Evolutionary conservation across 2,888 invertebrate genomes (phyloP), one percentile per base, ranked within the genome.

Genomic region (Diarsia rubi): DNA sequence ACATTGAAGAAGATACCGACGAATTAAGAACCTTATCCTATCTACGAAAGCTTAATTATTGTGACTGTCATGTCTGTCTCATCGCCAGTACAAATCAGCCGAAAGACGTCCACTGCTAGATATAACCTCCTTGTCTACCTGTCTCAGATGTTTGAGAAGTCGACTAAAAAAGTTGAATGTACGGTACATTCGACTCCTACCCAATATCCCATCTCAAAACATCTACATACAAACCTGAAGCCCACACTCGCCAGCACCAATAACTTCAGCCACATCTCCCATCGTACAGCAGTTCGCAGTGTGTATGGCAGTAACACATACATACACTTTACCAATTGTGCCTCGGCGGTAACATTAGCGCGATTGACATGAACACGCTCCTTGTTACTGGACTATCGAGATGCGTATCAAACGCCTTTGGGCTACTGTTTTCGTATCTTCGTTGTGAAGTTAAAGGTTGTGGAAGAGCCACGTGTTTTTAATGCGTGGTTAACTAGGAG

Each of bases 311-410:
- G 86, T 75, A 78, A 80, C 83, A 82, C 82, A 83, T 83, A 84
- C 88, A 83, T 79, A 78, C 88, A 78, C 82, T 84, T 86, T 84
- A 85, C 87, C 88, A 85, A 88, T 88, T 89, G 88, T 88, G 88
- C 84, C 82, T 87, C 86, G 86, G 78, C 83, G 83, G 84, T 84
- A 90, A 93, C 94, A 95, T 95, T 96, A 96, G 95, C 93, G 82
- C 92, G 95, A 95, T 94, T 95, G 96, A 96, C 96, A 93, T 92
- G 91, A 91, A 95, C 96, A 96, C 88, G 95, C 92, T 68, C 92
- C 95, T 96, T 95, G 95, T 96, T 96, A 95, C 95, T 92, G 89
- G 88, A 85, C 87, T 88, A 84, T 87, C 90, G 91, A 95, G 96
- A 96, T 96, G 93, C 94, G 95, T 95, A 96, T 96, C 96, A 92